These are phyloP conservation scores for Rhabditophanes sp. DNA, from an alignment of 2,888 invertebrate genomes.

Conservation along the genomic window DNA sequence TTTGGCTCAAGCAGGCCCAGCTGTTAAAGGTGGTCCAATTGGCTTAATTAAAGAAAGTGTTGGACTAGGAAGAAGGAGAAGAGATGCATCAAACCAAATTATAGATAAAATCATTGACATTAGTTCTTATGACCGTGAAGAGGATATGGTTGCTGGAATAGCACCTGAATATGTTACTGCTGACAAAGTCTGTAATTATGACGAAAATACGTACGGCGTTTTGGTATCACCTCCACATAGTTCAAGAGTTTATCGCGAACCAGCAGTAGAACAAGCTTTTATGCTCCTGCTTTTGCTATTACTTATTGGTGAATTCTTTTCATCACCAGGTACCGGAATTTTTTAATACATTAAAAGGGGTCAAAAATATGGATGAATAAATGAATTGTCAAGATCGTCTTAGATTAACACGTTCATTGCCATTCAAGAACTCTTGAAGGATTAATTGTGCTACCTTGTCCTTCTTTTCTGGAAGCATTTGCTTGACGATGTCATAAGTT, in stretches of 20 bases:
- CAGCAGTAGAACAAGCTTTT: conserved; percentile 76
- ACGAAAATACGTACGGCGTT: conserved; percentile 28
- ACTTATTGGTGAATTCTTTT: conserved; percentile 89
- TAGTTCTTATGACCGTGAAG: conserved; percentile 31
- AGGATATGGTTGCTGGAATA: conserved; percentile 34
- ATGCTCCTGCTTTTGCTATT: conserved; percentile 77
- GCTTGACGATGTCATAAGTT: too few species aligned
- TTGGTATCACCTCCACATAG: conserved; percentile 64
- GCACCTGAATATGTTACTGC: conserved; percentile 39
- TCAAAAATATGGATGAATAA: conserved; percentile 49
- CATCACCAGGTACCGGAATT: conserved; percentile 27
- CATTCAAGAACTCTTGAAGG: background rate
- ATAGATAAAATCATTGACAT: conserved; percentile 38
- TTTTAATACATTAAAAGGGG: conserved; percentile 83
- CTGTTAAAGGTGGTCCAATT: conserved; percentile 25
- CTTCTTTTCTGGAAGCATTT: too few species aligned
- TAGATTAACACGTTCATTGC: background rate
- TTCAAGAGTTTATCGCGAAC: conserved; percentile 69
- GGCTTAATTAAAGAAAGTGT: conserved; percentile 29
- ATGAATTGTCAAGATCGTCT: too few species aligned
- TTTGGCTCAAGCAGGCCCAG: background rate
- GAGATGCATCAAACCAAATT: conserved; percentile 16
- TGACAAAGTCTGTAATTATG: conserved; percentile 39
- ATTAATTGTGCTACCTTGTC: too few species aligned
- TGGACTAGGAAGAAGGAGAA: conserved; percentile 17